Percentiles rank a stretch among this genome's conserved stretches.
Conservation (phyloP, 2,888 invertebrate species). For the Pheosia gnoma region DNA sequence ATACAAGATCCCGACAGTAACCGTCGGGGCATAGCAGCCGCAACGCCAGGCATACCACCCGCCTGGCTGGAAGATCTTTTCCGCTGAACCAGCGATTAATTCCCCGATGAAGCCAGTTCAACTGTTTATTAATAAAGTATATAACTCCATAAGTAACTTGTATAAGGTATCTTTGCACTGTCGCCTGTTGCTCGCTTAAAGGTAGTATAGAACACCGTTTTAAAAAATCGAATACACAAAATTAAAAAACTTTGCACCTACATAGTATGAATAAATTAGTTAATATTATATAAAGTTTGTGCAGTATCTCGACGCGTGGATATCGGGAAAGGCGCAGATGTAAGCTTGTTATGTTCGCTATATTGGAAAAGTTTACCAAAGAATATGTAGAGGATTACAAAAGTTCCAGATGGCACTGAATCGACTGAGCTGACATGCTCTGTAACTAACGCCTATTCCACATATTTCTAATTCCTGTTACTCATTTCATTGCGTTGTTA, state of each 20-base stretch:
- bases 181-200: conserved; percentile 26
- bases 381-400: conserved; percentile 67
- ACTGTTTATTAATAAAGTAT: background rate
- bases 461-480: background rate
- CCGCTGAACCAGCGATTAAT: no score
- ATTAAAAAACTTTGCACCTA: conserved; percentile 7
- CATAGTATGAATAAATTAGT: conserved; percentile 47
- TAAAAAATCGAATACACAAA: background rate
- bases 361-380: conserved; percentile 73
- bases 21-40: no score
- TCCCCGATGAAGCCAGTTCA: conserved; percentile 5
- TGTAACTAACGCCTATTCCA: conserved; percentile 12
- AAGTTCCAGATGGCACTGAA: conserved; percentile 61
- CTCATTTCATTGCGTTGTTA: background rate
- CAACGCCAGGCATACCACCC: no score
- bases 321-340: conserved; percentile 57
- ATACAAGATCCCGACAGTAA: no score
- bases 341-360: conserved; percentile 66
- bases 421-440: conserved; percentile 47
- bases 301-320: conserved; percentile 42
- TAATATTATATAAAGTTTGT: conserved; percentile 48
- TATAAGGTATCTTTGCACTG: background rate
- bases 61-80: no score
- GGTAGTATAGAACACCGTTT: background rate
- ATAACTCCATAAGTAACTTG: background rate